Percentiles rank a stretch among this genome's conserved stretches.
These are phyloP conservation scores for Folsomia candida DNA, from an alignment of 2,888 invertebrate species.

Conservation along the genomic window DNA sequence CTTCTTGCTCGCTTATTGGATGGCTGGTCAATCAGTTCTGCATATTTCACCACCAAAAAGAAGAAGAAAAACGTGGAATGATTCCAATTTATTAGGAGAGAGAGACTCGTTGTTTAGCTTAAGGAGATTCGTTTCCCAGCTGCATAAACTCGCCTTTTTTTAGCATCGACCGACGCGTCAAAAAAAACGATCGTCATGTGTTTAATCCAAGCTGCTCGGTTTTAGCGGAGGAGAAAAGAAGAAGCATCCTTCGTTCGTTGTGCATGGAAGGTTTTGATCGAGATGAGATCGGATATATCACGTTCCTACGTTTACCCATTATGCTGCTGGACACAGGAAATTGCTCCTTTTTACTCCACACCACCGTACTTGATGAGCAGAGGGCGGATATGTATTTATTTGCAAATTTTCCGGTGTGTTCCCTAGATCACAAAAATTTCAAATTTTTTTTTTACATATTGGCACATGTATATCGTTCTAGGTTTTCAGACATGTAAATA, in stretches of 20 bases:
- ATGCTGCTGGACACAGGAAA: not conserved
- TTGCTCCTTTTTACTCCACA: not conserved
- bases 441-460: no score
- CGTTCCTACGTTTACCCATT: not conserved
- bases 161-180: no score
- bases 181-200: conserved; percentile 1
- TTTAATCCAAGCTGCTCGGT: not conserved
- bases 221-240: no score
- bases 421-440: no score
- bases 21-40: conserved; percentile 27
- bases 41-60: conserved; percentile 31
- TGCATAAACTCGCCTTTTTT: not conserved
- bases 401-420: no score
- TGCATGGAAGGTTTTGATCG: not conserved
- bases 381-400: no score
- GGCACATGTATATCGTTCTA: no score
- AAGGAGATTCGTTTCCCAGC: not conserved
- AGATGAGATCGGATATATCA: not conserved
- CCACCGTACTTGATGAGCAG: no score
- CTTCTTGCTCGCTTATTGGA: not conserved
- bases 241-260: not conserved
- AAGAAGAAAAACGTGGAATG: not conserved
- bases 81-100: not conserved
- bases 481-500: no score
- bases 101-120: no score